Evolutionary conservation across 2,888 invertebrate genomes (phyloP), one percentile per base, ranked within the genome.

Genomic region (Acrobeloides nanus): DNA sequence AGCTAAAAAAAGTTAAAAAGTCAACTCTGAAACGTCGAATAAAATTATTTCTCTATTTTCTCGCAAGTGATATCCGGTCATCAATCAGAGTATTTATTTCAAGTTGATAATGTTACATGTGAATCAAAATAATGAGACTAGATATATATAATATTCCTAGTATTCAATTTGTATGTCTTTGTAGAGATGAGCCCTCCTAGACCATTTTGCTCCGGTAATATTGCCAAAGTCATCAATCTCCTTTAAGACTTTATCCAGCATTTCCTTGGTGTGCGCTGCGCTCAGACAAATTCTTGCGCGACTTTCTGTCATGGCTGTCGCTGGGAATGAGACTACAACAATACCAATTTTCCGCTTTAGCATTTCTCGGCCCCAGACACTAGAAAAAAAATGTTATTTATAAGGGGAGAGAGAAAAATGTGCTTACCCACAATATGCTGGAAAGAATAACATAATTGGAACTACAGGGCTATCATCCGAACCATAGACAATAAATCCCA

Each of bases 281-380:
- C 92, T 93, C 53, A 97, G 78, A 74, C 97, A 97, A 77, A 95
- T 88, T 66, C 92, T 20, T 35, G 8, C 15, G 15, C 39, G 1
- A n/a, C 20, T 21, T 77, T 86, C 85, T 80, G 86, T 84, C 64
- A 97, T 82, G 42, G 90, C 88, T 40, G 95, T 95, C 50, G 95
- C 95, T 45, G 97, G 97, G 78, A 92, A 97, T 58, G 93, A 93
- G 45, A 95, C 95, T 50, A 93, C 92, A 7, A 97, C 95, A 18
- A 85, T 84, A 46, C 92, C 95, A 35, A 70, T 57, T 59, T 86
- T 84, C 57, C 83, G 81, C 66, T 82, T 81, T 46, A 86, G 82
- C 68, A 93, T 81, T 50, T 84, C 84, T 72, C 93, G 83, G 56
- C 90, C 87, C 62, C 89, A 86, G 59, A 84, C 84, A 32, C 87